A percentile compares a stretch with the other conserved stretches of the same genome.
phyloP scores from a whole-genome alignment of 2,113 vertebrate genomes.

The Acanthochromis polyacanthus region DNA sequence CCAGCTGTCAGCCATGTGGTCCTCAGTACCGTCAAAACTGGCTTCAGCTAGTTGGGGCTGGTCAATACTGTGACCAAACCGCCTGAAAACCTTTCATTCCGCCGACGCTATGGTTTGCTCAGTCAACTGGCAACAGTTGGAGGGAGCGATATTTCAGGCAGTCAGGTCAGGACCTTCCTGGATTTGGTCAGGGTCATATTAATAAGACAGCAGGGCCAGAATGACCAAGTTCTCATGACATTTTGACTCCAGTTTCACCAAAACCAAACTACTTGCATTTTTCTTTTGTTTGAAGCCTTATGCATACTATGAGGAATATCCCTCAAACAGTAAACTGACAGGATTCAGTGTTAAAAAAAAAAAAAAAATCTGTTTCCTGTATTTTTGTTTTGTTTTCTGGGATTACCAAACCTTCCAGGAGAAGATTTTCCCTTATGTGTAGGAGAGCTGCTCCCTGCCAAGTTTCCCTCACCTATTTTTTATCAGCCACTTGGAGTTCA shows the following conservation, averaged over 20 bases:
- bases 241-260: constrained; percentile 28
- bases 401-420: constrained; percentile 2
- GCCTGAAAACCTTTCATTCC: constrained; percentile 1
- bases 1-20: constrained; percentile 55
- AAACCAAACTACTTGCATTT: neutral
- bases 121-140: constrained; percentile 1
- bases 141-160: constrained; percentile 9
- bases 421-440: neutral
- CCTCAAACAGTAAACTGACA: neutral
- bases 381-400: neutral
- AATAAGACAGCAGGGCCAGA: constrained; percentile 30
- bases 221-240: constrained; percentile 46
- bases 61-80: neutral
- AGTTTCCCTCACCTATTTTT: constrained; percentile 12
- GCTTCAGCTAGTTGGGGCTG: constrained; percentile 43
- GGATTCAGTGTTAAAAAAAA: constrained; percentile 24
- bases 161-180: neutral
- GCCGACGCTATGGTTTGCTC: constrained; percentile 16
- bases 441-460: constrained; percentile 5
- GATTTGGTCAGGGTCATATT: neutral
- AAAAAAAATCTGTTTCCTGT: constrained; percentile 20
- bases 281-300: neutral
- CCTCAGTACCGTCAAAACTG: constrained; percentile 35
- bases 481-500: constrained; percentile 3
- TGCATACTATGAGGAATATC: no score